These are phyloP conservation scores for Mastacembelus armatus DNA, from an alignment of 2,797 vertebrate species.

Conservation along the genomic window DNA sequence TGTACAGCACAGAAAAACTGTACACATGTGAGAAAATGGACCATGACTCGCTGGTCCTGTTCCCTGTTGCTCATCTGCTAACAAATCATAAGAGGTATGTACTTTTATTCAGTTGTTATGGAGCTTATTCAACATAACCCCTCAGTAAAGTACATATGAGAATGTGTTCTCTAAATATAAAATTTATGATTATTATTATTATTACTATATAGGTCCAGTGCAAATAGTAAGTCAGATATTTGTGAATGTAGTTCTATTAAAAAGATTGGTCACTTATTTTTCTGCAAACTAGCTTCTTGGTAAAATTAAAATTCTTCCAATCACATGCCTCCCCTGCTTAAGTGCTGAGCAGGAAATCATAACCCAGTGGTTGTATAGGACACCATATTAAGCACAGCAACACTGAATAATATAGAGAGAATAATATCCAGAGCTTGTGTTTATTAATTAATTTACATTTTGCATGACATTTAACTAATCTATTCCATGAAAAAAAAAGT, in stretches of 20 bases:
- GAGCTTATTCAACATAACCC: neutral
- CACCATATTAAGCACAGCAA: constrained; percentile 37
- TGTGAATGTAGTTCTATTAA: constrained; percentile 39
- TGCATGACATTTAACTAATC: constrained; percentile 74
- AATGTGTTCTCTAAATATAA: constrained; percentile 1
- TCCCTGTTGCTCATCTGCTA: neutral
- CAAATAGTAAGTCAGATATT: constrained; percentile 34
- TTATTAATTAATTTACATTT: constrained; percentile 76
- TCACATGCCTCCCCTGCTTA: constrained; percentile 19
- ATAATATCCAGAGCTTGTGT: constrained; percentile 55
- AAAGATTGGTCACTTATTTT: constrained; percentile 39
- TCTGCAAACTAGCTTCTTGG: constrained; percentile 4
- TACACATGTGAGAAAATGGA: neutral
- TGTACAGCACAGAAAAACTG: neutral
- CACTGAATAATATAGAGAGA: constrained; percentile 51
- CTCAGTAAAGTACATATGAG: neutral
- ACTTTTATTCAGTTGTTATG: neutral
- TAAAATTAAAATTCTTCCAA: constrained; percentile 36
- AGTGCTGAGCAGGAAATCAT: constrained; percentile 26
- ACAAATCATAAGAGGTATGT: neutral
- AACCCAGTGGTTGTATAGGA: constrained; percentile 21
- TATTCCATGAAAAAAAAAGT: constrained; percentile 50
- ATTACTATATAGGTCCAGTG: neutral
- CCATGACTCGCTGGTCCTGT: neutral
- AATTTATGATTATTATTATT: constrained; percentile 12